These are phyloP conservation scores for Zaprionus nigranus DNA, from an alignment of 1,140 invertebrate genomes.

Conservation along the genomic window DNA sequence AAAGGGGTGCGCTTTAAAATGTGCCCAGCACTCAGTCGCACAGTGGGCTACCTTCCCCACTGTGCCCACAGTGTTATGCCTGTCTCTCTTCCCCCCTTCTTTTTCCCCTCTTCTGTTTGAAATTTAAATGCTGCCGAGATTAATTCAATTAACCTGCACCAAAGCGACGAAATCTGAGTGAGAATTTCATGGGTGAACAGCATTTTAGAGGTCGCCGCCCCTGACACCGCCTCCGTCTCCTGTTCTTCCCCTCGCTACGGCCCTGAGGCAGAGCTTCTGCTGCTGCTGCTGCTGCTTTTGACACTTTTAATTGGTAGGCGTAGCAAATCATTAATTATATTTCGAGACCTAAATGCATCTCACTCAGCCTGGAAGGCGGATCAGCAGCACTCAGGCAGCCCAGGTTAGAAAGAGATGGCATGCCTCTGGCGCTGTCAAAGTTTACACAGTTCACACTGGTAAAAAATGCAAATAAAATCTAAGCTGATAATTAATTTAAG, in stretches of 20 bases:
- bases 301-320: constrained; percentile 77
- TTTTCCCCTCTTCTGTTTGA: constrained; percentile 33
- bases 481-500: constrained; percentile 28
- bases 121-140: constrained; percentile 65
- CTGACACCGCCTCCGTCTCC: not conserved
- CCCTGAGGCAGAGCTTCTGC: constrained; percentile 52
- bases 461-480: constrained; percentile 2
- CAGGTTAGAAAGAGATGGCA: not conserved
- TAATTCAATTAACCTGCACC: constrained; percentile 72
- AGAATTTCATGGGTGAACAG: constrained; percentile 38
- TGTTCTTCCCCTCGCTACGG: not conserved
- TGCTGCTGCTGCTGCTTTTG: constrained; percentile 55
- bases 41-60: constrained; percentile 1
- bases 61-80: not conserved
- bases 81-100: constrained; percentile 16
- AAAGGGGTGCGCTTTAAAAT: constrained; percentile 57
- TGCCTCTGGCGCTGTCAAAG: constrained; percentile 5
- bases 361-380: constrained; percentile 34
- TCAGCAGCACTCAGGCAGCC: not conserved
- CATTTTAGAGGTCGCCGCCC: constrained; percentile 35
- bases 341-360: constrained; percentile 65
- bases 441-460: constrained; percentile 24
- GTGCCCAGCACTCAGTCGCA: constrained; percentile 9
- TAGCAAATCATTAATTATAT: constrained; percentile 79
- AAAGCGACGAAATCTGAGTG: constrained; percentile 40